Percentiles rank a stretch among this genome's conserved stretches.
phyloP scores from a whole-genome alignment of 2,113 vertebrate genomes.

The Heterocephalus glaber region DNA sequence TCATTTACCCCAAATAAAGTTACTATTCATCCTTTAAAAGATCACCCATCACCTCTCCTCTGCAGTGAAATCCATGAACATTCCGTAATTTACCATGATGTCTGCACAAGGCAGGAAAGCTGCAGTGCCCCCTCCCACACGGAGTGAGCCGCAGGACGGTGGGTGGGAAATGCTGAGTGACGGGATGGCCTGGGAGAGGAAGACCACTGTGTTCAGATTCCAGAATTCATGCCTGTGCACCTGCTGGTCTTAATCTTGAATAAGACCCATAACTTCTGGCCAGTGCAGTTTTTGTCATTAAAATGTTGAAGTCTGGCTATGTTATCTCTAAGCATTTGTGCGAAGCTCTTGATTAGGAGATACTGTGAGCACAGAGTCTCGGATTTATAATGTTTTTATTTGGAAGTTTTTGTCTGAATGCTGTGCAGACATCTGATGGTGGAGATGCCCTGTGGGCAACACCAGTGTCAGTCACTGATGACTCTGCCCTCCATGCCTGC shows the following conservation, averaged over 20 bases:
- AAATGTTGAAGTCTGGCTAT: rapidly evolving
- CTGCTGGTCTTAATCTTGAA: background rate
- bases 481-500: background rate
- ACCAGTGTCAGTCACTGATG: background rate
- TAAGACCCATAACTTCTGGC: too few species aligned
- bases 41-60: background rate
- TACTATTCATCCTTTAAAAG: background rate
- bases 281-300: background rate
- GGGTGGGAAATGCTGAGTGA: rapidly evolving
- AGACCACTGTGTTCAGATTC: background rate
- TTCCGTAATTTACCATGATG: too few species aligned
- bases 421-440: background rate
- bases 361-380: background rate
- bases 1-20: background rate
- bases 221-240: background rate
- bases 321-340: background rate
- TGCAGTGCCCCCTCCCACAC: rapidly evolving
- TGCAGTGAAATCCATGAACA: background rate
- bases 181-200: rapidly evolving
- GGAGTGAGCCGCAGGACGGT: too few species aligned
- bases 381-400: background rate
- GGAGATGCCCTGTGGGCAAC: background rate
- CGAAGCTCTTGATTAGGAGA: background rate
- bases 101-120: background rate
- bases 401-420: background rate